Conservation (phyloP, 2,888 invertebrate genomes). For the Erpobdella octoculata region DNA sequence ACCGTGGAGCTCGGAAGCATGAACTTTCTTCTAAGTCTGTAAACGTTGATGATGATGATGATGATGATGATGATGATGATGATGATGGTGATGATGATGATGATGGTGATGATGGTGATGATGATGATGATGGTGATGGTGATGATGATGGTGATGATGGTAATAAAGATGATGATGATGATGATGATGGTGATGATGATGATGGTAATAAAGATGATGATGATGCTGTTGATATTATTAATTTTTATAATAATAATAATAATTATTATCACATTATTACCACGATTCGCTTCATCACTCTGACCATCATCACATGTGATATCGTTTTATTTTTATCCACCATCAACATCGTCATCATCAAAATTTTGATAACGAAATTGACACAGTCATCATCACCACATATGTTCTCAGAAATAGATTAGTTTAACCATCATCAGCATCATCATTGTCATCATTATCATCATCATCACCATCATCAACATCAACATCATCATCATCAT, state of each 20-base stretch:
- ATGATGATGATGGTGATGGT: conserved; percentile 1
- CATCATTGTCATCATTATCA: not conserved
- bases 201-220: conserved; percentile 8
- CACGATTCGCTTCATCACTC: not conserved
- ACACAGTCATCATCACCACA: not conserved
- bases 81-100: not conserved
- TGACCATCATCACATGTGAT: not conserved
- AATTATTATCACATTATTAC: not conserved
- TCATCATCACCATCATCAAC: not conserved
- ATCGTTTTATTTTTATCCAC: not conserved
- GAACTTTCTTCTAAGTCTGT: conserved; percentile 6
- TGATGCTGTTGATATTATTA: not conserved
- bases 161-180: conserved; percentile 7
- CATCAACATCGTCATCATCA: not conserved
- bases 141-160: conserved; percentile 16
- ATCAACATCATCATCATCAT: conserved; percentile 6
- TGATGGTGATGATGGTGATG: not conserved
- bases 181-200: conserved; percentile 14
- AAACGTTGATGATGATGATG: not conserved
- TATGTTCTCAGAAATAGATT: no score
- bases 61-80: conserved; percentile 13
- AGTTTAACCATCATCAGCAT: not conserved
- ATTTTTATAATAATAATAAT: not conserved
- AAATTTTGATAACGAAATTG: not conserved
- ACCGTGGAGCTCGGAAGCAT: not conserved